Conservation (phyloP, 2,888 invertebrate species). For the Philereme transversata region DNA sequence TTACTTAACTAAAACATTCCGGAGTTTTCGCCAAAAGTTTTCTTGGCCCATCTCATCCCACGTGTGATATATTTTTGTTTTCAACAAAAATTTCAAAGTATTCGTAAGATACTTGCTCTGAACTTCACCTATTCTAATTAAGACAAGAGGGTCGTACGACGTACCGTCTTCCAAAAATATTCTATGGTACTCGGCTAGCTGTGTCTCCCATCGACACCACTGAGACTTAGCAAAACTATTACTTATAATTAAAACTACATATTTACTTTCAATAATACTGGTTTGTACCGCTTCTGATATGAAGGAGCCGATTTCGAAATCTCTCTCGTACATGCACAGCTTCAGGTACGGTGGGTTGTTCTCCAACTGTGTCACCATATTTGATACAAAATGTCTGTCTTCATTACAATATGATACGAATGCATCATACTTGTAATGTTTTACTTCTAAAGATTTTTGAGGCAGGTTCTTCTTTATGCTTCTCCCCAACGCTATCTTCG, state of each 20-base stretch:
- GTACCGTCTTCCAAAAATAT: conserved; percentile 84
- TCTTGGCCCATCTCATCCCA: conserved; percentile 81
- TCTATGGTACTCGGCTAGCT: conserved; percentile 86
- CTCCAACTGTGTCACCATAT: conserved; percentile 85
- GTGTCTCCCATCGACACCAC: conserved; percentile 89
- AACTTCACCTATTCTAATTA: conserved; percentile 85
- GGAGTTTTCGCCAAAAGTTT: conserved; percentile 73
- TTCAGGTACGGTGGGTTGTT: conserved; percentile 83
- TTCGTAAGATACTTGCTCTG: conserved; percentile 81
- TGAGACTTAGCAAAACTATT: conserved; percentile 87
- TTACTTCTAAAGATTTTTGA: conserved; percentile 43
- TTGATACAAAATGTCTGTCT: conserved; percentile 85
- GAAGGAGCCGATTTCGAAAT: conserved; percentile 86
- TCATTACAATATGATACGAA: conserved; percentile 86
- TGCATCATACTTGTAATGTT: conserved; percentile 81
- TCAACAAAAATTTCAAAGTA: conserved; percentile 85
- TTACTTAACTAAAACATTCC: conserved; percentile 58
- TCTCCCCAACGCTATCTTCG: conserved; percentile 78
- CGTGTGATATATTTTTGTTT: conserved; percentile 85
- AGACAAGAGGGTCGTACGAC: conserved; percentile 83
- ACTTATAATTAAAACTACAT: conserved; percentile 87
- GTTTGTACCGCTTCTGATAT: conserved; percentile 87
- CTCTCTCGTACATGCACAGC: conserved; percentile 88
- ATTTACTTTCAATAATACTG: conserved; percentile 86
- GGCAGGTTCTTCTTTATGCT: conserved; percentile 56